A percentile compares a stretch with the other conserved stretches of the same genome.
Conservation (phyloP, 2,113 vertebrate species). For the Pontoporia blainvillei region DNA sequence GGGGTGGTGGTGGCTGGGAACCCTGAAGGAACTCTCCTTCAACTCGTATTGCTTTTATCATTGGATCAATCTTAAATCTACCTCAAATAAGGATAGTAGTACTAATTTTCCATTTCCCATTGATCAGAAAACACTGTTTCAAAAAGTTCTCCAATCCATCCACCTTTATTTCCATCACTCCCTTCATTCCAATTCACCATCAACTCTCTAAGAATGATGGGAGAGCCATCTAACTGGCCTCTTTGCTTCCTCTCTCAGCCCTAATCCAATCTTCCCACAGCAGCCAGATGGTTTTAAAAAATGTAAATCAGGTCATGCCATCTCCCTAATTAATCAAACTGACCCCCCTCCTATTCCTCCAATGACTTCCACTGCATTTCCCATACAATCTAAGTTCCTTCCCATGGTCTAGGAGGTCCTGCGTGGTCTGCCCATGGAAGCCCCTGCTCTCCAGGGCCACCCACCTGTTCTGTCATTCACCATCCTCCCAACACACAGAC, state of each 20-base stretch:
- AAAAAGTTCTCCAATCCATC: not conserved
- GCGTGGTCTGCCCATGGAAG: rapidly evolving
- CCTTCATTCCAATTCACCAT: not conserved
- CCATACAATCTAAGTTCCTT: not conserved
- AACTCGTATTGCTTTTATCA: not conserved
- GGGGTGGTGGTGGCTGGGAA: no score
- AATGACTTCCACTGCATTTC: not conserved
- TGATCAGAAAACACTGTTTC: not conserved
- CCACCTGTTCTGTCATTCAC: not conserved
- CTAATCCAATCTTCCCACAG: not conserved
- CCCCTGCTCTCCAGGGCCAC: not conserved
- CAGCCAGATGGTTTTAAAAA: not conserved
- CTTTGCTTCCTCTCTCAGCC: not conserved
- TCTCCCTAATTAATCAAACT: not conserved
- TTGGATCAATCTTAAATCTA: not conserved
- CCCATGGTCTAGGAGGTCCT: no score
- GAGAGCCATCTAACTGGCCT: not conserved
- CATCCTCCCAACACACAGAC: not conserved
- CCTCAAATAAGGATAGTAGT: not conserved
- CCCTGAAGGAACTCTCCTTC: not conserved
- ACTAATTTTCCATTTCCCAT: not conserved
- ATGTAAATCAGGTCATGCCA: not conserved
- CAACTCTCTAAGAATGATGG: not conserved
- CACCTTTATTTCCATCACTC: not conserved
- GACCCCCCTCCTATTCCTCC: not conserved